These are phyloP conservation scores for Chinchilla lanigera DNA, from an alignment of 2,113 vertebrate species.

Conservation along the genomic window DNA sequence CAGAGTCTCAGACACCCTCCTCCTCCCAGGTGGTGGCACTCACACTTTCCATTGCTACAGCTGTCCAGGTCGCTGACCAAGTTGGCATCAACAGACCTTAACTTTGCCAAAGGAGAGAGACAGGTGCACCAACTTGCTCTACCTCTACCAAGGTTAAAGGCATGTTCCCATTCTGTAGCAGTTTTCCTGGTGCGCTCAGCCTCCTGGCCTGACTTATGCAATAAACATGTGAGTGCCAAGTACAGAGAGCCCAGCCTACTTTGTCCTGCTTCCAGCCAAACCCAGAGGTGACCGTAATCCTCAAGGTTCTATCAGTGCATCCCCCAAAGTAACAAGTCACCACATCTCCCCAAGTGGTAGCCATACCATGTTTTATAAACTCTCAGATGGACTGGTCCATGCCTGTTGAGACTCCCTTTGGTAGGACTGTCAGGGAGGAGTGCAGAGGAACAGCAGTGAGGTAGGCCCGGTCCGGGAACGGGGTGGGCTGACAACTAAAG, in stretches of 20 bases:
- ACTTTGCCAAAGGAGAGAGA: not conserved
- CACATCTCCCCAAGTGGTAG: not conserved
- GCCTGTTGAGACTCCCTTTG: not conserved
- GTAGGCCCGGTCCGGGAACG: not conserved
- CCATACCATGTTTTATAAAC: not conserved
- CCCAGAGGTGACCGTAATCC: not conserved
- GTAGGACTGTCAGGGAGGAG: not conserved
- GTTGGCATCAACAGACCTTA: not conserved
- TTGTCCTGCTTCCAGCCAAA: not conserved
- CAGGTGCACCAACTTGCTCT: not conserved
- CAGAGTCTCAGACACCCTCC: no score
- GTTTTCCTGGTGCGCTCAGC: not conserved
- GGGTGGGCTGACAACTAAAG: not conserved
- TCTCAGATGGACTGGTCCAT: not conserved
- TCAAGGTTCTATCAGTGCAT: not conserved
- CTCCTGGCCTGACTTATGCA: not conserved
- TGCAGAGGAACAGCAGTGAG: not conserved
- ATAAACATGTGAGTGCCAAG: no score
- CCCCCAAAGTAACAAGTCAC: not conserved
- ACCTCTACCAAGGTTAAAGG: not conserved
- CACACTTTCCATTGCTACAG: not conserved
- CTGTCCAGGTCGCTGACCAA: not conserved
- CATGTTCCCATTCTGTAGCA: no score
- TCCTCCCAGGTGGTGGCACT: not conserved
- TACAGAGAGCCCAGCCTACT: not conserved